phyloP scores from a whole-genome alignment of 2,888 invertebrate species.

The Stenichneumon culpator region DNA sequence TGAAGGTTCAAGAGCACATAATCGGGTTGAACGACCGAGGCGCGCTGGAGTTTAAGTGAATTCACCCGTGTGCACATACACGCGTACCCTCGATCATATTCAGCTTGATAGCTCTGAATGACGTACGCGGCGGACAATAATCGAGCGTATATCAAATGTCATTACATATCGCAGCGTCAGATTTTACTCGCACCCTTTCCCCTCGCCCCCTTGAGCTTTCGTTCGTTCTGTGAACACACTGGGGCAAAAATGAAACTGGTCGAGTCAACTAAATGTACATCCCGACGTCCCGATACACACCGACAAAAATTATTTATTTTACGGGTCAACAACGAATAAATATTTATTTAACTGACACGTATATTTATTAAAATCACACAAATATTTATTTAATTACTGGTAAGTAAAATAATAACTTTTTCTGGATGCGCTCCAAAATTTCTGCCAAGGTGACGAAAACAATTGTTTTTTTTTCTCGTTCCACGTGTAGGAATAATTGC shows the following conservation, averaged over 20 bases:
- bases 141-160: conserved; percentile 42
- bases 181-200: neutral
- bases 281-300: no score
- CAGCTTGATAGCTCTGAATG: conserved; percentile 59
- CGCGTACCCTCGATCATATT: conserved; percentile 66
- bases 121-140: conserved; percentile 61
- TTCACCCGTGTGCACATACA: conserved; percentile 54
- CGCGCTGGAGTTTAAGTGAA: conserved; percentile 67
- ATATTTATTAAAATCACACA: no score
- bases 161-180: neutral
- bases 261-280: no score
- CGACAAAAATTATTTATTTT: no score
- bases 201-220: neutral
- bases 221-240: neutral
- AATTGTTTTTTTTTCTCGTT: no score
- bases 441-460: no score
- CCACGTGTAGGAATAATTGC: conserved; percentile 15
- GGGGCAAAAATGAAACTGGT: no score
- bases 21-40: conserved; percentile 79
- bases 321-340: no score
- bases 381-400: no score
- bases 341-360: no score
- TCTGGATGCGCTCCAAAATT: neutral
- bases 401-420: no score
- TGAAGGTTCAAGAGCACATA: conserved; percentile 83